These are phyloP conservation scores for Motacilla alba DNA, from an alignment of 2,113 vertebrate species.

Conservation along the genomic window DNA sequence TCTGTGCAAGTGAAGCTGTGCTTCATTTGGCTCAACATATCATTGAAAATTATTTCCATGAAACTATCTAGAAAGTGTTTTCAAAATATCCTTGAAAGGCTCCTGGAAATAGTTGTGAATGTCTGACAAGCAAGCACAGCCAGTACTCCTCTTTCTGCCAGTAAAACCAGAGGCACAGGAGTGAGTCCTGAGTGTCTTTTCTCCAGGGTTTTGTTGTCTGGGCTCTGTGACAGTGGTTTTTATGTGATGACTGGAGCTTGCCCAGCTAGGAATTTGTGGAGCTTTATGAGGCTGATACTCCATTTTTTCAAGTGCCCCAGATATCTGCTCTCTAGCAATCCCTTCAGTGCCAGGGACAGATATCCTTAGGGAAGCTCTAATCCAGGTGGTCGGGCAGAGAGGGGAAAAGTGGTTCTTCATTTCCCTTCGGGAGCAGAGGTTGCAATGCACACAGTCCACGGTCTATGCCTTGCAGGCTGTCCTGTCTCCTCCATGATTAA, in stretches of 20 bases:
- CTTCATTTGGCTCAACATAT: not conserved
- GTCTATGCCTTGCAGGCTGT: not conserved
- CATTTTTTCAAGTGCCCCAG: not conserved
- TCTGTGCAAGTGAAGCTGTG: rapidly evolving
- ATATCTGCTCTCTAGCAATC: not conserved
- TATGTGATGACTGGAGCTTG: not conserved
- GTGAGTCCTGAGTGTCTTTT: rapidly evolving
- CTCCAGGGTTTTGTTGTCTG: not conserved
- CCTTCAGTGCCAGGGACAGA: not conserved
- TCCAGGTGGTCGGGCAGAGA: rapidly evolving
- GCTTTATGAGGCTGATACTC: not conserved
- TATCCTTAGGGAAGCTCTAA: not conserved
- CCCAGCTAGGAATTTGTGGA: not conserved
- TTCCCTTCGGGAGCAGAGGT: not conserved
- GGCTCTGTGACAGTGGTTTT: not conserved
- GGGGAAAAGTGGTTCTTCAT: not conserved
- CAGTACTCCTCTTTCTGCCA: not conserved
- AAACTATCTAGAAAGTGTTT: not conserved
- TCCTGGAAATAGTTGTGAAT: not conserved
- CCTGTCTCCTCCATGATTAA: not conserved
- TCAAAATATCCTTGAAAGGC: not conserved
- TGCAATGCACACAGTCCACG: rapidly evolving
- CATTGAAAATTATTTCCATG: not conserved
- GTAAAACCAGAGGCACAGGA: not conserved
- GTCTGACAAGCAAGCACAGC: not conserved